These are phyloP conservation scores for Steatornis caripensis DNA, from an alignment of 2,113 vertebrate genomes.

Conservation along the genomic window DNA sequence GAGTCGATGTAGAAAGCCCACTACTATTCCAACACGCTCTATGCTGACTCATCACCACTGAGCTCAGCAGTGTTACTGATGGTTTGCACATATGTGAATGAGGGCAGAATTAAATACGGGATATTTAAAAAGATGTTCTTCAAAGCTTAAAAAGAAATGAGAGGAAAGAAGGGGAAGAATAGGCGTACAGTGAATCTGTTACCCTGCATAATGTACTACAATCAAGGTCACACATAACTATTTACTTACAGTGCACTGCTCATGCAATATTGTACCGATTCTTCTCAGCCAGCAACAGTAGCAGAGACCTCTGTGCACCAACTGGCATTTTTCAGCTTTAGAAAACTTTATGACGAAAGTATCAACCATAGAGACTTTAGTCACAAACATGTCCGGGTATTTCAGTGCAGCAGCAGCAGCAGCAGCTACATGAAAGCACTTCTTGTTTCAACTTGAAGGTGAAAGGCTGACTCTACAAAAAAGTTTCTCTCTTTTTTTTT, in stretches of 20 bases:
- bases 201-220: not conserved
- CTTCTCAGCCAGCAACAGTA: not conserved
- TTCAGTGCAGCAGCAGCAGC: not conserved
- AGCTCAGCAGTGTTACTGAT: not conserved
- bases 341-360: not conserved
- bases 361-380: not conserved
- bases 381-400: not conserved
- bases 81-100: not conserved
- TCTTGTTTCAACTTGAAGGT: slow-evolving; percentile 36
- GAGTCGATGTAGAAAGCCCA: not conserved
- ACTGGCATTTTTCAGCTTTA: slow-evolving; percentile 12
- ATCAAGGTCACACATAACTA: not conserved
- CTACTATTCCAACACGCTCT: not conserved
- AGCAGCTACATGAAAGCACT: not conserved
- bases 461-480: slow-evolving; percentile 75
- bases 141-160: not conserved
- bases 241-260: not conserved
- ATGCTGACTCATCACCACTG: not conserved
- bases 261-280: accelerated
- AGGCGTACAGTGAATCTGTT: not conserved
- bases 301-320: not conserved
- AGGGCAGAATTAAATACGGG: not conserved
- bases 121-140: not conserved
- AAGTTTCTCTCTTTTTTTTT: slow-evolving; percentile 48
- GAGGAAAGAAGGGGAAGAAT: not conserved